These are phyloP conservation scores for Chaenogobius annularis DNA, from an alignment of 2,113 vertebrate genomes.

Conservation along the genomic window DNA sequence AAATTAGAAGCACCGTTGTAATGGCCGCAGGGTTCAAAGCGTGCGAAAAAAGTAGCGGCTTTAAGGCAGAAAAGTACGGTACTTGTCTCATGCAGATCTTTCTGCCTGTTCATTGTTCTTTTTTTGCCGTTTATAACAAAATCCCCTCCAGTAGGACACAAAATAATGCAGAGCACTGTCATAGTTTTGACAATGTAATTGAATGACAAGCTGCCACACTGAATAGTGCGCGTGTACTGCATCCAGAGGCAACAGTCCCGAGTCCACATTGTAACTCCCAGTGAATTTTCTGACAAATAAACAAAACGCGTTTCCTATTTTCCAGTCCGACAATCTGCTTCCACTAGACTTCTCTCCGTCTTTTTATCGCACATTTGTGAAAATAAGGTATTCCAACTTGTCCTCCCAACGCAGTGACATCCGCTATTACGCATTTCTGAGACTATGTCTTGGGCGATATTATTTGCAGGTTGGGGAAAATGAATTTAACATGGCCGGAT, in stretches of 20 bases:
- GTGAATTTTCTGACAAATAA: conserved; percentile 3
- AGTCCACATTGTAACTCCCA: conserved; percentile 1
- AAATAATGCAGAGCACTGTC: neutral
- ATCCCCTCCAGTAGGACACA: neutral
- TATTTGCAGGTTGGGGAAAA: conserved; percentile 77
- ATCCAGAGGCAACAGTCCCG: neutral
- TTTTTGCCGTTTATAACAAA: too few species aligned
- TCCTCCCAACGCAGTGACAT: conserved; percentile 66
- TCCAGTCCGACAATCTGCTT: conserved; percentile 34
- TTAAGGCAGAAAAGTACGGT: too few species aligned
- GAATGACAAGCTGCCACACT: neutral
- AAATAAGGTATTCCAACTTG: conserved; percentile 59
- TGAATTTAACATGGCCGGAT: conserved; percentile 80
- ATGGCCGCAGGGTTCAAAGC: too few species aligned
- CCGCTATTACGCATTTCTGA: conserved; percentile 69
- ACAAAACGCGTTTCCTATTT: conserved; percentile 1
- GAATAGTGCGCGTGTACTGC: neutral
- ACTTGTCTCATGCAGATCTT: too few species aligned
- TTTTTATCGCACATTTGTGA: conserved; percentile 64
- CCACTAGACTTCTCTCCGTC: conserved; percentile 50
- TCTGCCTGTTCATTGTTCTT: too few species aligned
- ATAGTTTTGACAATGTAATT: neutral
- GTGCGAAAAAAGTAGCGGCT: too few species aligned
- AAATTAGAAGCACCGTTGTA: too few species aligned
- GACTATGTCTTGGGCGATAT: conserved; percentile 72